phyloP scores from a whole-genome alignment of 2,113 vertebrate genomes.

The Mustelus asterias region DNA sequence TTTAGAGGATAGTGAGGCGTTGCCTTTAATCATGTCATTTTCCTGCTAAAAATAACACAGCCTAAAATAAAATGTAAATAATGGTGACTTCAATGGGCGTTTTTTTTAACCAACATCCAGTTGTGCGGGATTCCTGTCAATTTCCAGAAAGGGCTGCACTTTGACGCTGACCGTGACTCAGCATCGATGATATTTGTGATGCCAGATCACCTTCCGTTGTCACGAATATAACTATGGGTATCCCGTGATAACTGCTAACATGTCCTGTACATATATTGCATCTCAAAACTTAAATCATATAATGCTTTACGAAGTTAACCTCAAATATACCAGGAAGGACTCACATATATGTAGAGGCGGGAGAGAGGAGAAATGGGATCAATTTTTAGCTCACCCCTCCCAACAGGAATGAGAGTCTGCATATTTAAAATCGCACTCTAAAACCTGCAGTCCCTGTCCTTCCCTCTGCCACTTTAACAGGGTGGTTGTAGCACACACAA shows the following conservation, averaged over 20 bases:
- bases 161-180: neutral
- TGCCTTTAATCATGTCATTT: neutral
- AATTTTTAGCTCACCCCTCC: neutral
- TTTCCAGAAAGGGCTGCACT: neutral
- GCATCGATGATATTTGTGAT: neutral
- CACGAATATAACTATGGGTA: neutral
- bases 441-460: neutral
- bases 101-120: neutral
- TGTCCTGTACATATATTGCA: neutral
- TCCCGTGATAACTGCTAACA: neutral
- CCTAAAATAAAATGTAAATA: neutral
- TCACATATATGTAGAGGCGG: neutral
- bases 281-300: neutral
- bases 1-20: neutral
- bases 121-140: neutral
- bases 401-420: neutral
- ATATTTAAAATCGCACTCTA: neutral
- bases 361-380: neutral
- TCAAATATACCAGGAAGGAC: neutral
- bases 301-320: neutral
- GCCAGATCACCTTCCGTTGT: neutral
- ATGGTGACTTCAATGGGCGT: neutral
- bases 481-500: too few species aligned
- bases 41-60: neutral
- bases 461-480: too few species aligned